Percentiles rank a stretch among this genome's conserved stretches.
phyloP scores from a whole-genome alignment of 1,140 invertebrate genomes.

The Pseudomyrmex cubaensis region DNA sequence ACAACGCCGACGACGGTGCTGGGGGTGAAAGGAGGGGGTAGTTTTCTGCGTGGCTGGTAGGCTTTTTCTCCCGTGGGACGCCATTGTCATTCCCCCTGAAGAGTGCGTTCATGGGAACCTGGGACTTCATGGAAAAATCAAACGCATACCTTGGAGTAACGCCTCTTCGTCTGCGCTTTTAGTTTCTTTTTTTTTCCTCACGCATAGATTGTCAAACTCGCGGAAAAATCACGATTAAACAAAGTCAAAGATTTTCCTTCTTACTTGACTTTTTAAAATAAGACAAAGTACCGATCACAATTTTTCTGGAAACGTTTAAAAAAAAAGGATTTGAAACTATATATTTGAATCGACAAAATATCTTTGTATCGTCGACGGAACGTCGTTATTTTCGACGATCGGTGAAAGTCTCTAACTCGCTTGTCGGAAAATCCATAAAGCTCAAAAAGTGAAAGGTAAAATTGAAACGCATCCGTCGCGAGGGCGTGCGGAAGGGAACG shows the following conservation, averaged over 20 bases:
- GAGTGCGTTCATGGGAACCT: slow-evolving; percentile 75
- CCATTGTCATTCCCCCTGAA: slow-evolving; percentile 82
- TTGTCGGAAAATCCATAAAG: slow-evolving; percentile 64
- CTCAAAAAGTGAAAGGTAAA: slow-evolving; percentile 69
- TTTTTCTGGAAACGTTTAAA: not conserved
- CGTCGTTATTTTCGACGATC: not conserved
- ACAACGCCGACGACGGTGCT: slow-evolving; percentile 69
- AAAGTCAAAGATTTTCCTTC: too few relatives aligned
- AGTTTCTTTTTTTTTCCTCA: slow-evolving; percentile 44
- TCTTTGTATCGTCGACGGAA: not conserved
- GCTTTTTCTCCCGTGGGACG: slow-evolving; percentile 81
- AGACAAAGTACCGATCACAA: not conserved
- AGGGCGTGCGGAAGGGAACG: slow-evolving; percentile 34
- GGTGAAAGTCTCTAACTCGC: slow-evolving; percentile 17
- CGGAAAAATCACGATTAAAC: not conserved
- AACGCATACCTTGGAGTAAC: slow-evolving; percentile 79
- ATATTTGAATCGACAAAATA: not conserved
- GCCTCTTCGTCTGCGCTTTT: slow-evolving; percentile 38
- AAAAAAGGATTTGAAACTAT: not conserved
- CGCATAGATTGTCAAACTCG: slow-evolving; percentile 53
- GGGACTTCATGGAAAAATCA: slow-evolving; percentile 82
- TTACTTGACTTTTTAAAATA: not conserved
- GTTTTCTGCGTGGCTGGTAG: slow-evolving; percentile 79
- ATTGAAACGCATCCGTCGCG: slow-evolving; percentile 45
- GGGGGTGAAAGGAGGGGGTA: slow-evolving; percentile 70